Conservation (phyloP, 2,888 invertebrate genomes). For the Ochlodes sylvanus region DNA sequence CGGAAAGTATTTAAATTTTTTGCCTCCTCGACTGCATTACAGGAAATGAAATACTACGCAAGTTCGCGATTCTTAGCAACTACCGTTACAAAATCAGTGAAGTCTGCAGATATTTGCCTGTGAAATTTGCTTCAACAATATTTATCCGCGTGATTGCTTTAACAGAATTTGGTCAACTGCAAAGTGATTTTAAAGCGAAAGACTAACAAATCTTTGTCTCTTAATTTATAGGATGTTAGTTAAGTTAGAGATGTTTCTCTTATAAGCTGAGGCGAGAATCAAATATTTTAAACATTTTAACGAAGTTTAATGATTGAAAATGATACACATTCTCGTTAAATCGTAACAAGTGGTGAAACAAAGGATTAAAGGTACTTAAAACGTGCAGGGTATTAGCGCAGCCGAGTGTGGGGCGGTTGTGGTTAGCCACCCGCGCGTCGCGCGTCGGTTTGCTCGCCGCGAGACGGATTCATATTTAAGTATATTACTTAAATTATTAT, state of each 20-base stretch:
- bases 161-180: background rate
- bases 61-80: background rate
- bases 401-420: constrained; percentile 67
- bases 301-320: background rate
- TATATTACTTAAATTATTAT: constrained; percentile 19
- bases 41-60: background rate
- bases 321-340: constrained; percentile 32
- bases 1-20: constrained; percentile 6
- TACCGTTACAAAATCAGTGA: background rate
- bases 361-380: constrained; percentile 58
- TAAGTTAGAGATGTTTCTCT: too few species aligned
- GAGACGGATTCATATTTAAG: constrained; percentile 7
- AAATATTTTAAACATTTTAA: too few species aligned
- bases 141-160: background rate
- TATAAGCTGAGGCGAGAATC: too few species aligned
- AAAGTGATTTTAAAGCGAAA: background rate
- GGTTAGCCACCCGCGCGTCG: constrained; percentile 73
- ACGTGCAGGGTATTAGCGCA: constrained; percentile 73
- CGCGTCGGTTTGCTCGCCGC: constrained; percentile 27
- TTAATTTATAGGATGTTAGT: background rate
- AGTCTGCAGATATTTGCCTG: background rate
- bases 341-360: constrained; percentile 52
- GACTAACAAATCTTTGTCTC: background rate
- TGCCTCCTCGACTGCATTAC: background rate
- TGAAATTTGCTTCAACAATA: background rate